Evolutionary conservation across 2,888 invertebrate genomes (phyloP).

Genomic region (Andrena dorsata): DNA sequence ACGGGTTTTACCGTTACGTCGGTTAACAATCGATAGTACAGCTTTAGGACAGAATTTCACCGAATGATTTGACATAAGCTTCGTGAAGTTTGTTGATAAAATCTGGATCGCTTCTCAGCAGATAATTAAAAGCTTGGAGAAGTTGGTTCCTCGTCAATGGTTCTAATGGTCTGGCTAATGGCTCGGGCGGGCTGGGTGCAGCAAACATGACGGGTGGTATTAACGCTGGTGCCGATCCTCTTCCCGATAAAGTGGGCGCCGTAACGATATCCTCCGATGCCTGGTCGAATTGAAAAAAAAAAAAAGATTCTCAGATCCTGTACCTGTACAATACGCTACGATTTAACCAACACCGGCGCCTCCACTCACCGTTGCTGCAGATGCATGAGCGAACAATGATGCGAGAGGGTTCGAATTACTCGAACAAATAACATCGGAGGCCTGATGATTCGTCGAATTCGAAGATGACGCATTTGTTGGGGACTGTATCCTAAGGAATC

Average conservation of each 20-base stretch:
- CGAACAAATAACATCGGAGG: conserved; percentile 64
- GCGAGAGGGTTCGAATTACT: conserved; percentile 76
- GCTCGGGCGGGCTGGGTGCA: conserved; percentile 82
- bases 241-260: conserved; percentile 68
- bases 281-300: conserved; percentile 61
- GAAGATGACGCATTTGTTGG: conserved; percentile 72
- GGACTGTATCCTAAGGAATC: conserved; percentile 83
- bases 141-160: conserved; percentile 95
- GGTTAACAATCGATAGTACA: conserved; percentile 32
- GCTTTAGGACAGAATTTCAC: conserved; percentile 87
- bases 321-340: neutral
- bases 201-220: conserved; percentile 95
- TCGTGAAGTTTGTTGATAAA: conserved; percentile 96
- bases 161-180: conserved; percentile 86
- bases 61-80: conserved; percentile 95
- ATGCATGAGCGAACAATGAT: conserved; percentile 76
- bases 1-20: conserved; percentile 55
- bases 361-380: conserved; percentile 58
- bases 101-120: conserved; percentile 94
- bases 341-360: conserved; percentile 13
- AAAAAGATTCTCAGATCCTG: conserved; percentile 2
- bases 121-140: conserved; percentile 94
- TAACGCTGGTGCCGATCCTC: conserved; percentile 87
- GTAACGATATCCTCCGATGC: conserved; percentile 75
- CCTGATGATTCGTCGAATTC: conserved; percentile 71